Evolutionary conservation across 2,797 vertebrate genomes (phyloP).

Genomic region (Bradypodion pumilum): DNA sequence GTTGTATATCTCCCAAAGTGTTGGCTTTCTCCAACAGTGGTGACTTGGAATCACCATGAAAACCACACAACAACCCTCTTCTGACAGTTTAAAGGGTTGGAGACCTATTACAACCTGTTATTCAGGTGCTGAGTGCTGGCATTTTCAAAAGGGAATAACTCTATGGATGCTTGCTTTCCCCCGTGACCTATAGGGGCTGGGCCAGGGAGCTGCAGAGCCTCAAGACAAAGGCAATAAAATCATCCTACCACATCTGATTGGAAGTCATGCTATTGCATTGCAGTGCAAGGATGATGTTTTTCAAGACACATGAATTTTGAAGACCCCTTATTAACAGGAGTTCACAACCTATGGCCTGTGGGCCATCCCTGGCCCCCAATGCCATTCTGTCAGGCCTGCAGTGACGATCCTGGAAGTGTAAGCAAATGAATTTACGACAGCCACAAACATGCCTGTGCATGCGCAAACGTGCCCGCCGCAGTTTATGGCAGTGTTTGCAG

Average conservation of each 20-base stretch:
- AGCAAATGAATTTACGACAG: too few species aligned
- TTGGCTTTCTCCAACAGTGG: accelerated
- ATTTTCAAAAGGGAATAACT: background rate
- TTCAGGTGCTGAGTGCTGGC: background rate
- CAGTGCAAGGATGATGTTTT: conserved; percentile 19
- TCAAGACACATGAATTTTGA: background rate
- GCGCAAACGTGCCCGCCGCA: too few species aligned
- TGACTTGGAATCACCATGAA: accelerated
- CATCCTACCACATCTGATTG: accelerated
- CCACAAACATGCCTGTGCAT: too few species aligned
- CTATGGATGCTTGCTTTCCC: background rate
- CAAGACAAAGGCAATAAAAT: background rate
- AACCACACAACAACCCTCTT: background rate
- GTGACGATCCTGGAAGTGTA: too few species aligned
- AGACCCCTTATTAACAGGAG: too few species aligned
- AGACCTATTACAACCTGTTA: background rate
- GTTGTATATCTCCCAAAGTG: background rate
- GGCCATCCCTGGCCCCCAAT: too few species aligned
- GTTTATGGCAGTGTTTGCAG: too few species aligned
- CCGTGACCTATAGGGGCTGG: background rate
- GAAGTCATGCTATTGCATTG: background rate
- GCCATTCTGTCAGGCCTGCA: too few species aligned
- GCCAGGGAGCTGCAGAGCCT: background rate
- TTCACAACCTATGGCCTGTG: too few species aligned
- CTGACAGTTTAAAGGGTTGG: background rate